Percentiles rank a stretch among this genome's conserved stretches.
phyloP scores from a whole-genome alignment of 2,888 invertebrate genomes.

The Ochropleura leucogaster region DNA sequence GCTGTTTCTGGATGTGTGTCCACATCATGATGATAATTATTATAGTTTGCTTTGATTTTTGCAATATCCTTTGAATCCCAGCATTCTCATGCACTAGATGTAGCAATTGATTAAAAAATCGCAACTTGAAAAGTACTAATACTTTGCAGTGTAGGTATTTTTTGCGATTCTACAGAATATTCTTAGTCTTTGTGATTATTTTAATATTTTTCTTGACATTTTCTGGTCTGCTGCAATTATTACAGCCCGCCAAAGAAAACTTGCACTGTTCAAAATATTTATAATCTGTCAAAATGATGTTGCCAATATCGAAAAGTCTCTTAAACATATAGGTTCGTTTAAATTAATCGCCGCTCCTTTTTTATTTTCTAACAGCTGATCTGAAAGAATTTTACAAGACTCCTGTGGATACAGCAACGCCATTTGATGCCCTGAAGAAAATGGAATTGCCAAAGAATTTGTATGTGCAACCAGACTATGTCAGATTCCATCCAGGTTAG shows the following conservation, averaged over 20 bases:
- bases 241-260: background rate
- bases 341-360: background rate
- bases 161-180: too few species aligned
- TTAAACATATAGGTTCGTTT: too few species aligned
- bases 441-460: constrained; percentile 96
- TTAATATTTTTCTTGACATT: background rate
- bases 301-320: background rate
- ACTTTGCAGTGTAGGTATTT: too few species aligned
- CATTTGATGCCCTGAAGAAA: constrained; percentile 93
- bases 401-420: constrained; percentile 92
- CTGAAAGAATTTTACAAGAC: constrained; percentile 93
- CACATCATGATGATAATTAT: too few species aligned
- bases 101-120: too few species aligned
- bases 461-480: constrained; percentile 95
- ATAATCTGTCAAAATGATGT: background rate
- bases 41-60: too few species aligned
- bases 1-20: too few species aligned
- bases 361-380: constrained; percentile 89
- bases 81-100: too few species aligned
- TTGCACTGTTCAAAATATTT: background rate
- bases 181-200: background rate
- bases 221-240: background rate
- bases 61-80: too few species aligned
- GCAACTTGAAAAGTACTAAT: too few species aligned
- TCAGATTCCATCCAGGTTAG: constrained; percentile 94